These are phyloP conservation scores for Hemibagrus guttatus DNA, from an alignment of 2,797 vertebrate species.

Conservation along the genomic window DNA sequence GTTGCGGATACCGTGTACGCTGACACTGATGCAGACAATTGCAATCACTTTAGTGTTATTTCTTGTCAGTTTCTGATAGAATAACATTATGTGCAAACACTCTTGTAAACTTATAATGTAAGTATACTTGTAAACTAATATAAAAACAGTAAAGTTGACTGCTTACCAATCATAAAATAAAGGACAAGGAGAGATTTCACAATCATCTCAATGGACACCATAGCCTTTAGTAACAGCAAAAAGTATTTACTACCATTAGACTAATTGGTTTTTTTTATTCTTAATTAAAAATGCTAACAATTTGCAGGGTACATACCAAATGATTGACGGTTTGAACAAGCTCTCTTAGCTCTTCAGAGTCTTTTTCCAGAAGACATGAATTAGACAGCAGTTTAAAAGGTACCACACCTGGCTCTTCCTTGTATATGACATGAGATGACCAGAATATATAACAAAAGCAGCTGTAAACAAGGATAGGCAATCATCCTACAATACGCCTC, in stretches of 20 bases:
- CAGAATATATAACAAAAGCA: not conserved
- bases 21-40: slow-evolving; percentile 30
- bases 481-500: not conserved
- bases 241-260: not conserved
- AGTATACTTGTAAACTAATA: not conserved
- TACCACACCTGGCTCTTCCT: not conserved
- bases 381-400: slow-evolving; percentile 20
- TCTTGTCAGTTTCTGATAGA: not conserved
- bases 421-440: not conserved
- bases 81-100: not conserved
- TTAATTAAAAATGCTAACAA: not conserved
- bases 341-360: not conserved
- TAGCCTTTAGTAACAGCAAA: not conserved
- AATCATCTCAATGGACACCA: not conserved
- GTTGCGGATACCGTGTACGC: not conserved
- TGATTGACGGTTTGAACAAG: not conserved
- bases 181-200: not conserved
- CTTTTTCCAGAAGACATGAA: not conserved
- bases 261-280: not conserved
- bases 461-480: not conserved
- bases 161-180: slow-evolving; percentile 26
- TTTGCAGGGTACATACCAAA: slow-evolving; percentile 20
- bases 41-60: not conserved
- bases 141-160: not conserved
- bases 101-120: not conserved